These are phyloP conservation scores for Amphiprion ocellaris DNA, from an alignment of 2,113 vertebrate genomes.

Conservation along the genomic window DNA sequence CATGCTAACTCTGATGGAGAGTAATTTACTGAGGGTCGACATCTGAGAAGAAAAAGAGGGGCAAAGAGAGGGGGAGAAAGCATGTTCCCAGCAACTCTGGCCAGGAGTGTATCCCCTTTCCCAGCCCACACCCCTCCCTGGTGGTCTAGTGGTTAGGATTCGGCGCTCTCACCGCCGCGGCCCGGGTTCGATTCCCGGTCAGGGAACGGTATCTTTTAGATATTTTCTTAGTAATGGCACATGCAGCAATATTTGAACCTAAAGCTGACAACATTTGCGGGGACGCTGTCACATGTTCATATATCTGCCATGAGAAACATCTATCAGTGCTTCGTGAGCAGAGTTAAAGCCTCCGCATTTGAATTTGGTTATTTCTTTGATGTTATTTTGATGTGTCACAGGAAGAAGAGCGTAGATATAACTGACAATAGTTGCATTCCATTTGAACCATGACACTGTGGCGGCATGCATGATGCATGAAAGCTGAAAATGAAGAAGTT, in stretches of 20 bases:
- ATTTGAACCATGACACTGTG: background rate
- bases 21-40: background rate
- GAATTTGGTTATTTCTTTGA: no score
- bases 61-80: background rate
- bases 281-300: no score
- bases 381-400: no score
- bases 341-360: no score
- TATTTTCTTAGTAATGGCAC: background rate
- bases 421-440: no score
- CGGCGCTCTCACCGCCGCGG: slow-evolving; percentile 69
- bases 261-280: no score
- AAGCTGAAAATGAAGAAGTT: slow-evolving; percentile 2
- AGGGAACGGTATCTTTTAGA: slow-evolving; percentile 46
- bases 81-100: background rate
- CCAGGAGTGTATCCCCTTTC: background rate
- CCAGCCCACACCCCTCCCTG: background rate
- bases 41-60: background rate
- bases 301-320: no score
- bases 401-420: no score
- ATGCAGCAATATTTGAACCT: no score
- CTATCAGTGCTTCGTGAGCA: no score
- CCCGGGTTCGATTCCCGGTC: slow-evolving; percentile 77
- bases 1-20: background rate
- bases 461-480: background rate
- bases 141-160: slow-evolving; percentile 83